Base-by-base conservation (phyloP, 2,113 vertebrate genomes). In the Colius striatus region DNA sequence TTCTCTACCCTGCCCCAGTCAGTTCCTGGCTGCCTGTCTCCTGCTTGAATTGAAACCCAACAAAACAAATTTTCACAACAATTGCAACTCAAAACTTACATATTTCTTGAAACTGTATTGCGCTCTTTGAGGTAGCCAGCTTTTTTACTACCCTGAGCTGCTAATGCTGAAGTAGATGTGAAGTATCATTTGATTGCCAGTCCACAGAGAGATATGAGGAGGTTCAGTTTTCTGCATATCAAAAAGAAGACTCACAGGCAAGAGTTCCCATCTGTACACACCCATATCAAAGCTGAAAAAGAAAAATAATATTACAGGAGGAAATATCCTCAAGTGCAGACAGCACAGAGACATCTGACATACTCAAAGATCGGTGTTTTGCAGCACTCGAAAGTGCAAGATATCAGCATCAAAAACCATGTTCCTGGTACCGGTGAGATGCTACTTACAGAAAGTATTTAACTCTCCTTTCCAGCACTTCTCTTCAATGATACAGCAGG, bases 361-460 rank as follows among this genome's bases (percentile, higher is more conserved):
- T 34, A 17, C 8, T 17, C 20, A 21, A 0, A 0, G 20, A 6
- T 11, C 8, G 50, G 23, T 3, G 16, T 45, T 83, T 60, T 60
- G 51, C 45, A 78, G 50, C 38, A 11, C 27, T 13, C 41, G 61
- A 34, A 82, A 73, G 41, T 5, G 21, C 36, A 18, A 67, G 26
- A 9, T 10, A 13, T 13, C 38, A 41, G 32, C n/a, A 41, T 14
- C 22, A 47, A 26, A 38, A 30, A 43, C 23, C 66, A 34, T 7
- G 8, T 53, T 50, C 32, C n/a, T 23, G 41, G 14, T 60, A 38
- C 10, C 0, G 2, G 8, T 34, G 45, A 48, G 36, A 58, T 36
- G 43, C 8, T 70, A 20, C 20, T 27, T 68, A 27, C 0, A 3
- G 34, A 18, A 73, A 60, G 38, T 9, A 53, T 36, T 80, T 58